A percentile compares a stretch with the other conserved stretches of the same genome.
Evolutionary conservation across 2,888 invertebrate species (phyloP).

Genomic region (Crocallis elinguaria): DNA sequence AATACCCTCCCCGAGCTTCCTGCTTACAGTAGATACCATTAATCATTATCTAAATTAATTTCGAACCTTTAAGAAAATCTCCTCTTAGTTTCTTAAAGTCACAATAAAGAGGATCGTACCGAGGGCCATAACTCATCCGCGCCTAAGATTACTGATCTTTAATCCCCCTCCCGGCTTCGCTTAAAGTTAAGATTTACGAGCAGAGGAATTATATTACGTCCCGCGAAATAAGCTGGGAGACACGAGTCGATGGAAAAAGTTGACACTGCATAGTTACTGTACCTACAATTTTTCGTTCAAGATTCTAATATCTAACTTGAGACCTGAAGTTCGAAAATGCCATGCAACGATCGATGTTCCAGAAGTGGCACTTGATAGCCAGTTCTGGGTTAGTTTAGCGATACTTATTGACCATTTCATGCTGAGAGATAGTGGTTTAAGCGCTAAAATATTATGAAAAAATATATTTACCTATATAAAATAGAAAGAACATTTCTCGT

Average conservation of each 20-base stretch:
- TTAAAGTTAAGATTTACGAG: constrained; percentile 90
- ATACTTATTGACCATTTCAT: too few relatives aligned
- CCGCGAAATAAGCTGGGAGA: constrained; percentile 65
- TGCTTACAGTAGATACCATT: constrained; percentile 74
- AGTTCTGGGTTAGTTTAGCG: too few relatives aligned
- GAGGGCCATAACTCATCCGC: constrained; percentile 88
- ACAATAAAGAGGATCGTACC: constrained; percentile 82
- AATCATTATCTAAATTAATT: constrained; percentile 85
- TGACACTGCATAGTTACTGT: constrained; percentile 46
- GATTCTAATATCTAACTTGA: too few relatives aligned
- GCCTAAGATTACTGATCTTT: constrained; percentile 90
- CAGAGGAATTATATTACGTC: constrained; percentile 88
- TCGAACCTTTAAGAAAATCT: constrained; percentile 83
- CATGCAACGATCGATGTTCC: too few relatives aligned
- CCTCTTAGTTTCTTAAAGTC: constrained; percentile 84
- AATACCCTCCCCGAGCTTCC: constrained; percentile 65
- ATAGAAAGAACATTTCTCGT: too few relatives aligned
- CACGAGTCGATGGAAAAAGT: constrained; percentile 76
- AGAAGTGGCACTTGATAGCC: too few relatives aligned
- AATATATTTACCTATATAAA: too few relatives aligned
- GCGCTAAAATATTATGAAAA: too few relatives aligned
- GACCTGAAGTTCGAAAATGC: too few relatives aligned
- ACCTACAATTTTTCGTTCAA: not conserved
- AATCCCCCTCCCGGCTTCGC: constrained; percentile 88
- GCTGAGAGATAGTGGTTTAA: too few relatives aligned